These are phyloP conservation scores for Epirrhoe alternata DNA, from an alignment of 2,888 invertebrate species.

Conservation along the genomic window DNA sequence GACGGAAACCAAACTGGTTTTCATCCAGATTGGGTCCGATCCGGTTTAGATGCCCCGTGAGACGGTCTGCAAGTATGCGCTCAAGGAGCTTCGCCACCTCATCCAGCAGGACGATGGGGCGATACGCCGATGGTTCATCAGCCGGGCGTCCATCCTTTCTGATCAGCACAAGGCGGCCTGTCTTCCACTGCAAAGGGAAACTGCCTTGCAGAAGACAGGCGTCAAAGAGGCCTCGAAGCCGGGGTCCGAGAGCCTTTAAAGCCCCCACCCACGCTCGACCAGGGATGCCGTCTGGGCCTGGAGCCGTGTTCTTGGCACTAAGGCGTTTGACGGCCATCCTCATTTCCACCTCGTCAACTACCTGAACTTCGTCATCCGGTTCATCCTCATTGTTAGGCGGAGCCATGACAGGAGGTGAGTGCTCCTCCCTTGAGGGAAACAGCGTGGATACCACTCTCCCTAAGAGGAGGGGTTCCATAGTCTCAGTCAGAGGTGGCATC, in stretches of 20 bases:
- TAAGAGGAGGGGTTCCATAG: too few relatives aligned
- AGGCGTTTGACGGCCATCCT: background rate
- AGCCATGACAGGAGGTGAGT: too few relatives aligned
- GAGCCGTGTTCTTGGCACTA: background rate
- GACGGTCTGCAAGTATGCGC: background rate
- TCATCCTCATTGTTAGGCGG: too few relatives aligned
- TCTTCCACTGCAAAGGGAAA: background rate
- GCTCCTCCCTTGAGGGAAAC: too few relatives aligned
- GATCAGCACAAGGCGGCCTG: background rate
- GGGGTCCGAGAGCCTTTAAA: background rate
- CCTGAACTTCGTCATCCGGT: background rate
- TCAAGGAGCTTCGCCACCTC: background rate
- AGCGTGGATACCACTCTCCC: too few relatives aligned
- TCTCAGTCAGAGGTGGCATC: too few relatives aligned
- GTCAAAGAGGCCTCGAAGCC: background rate
- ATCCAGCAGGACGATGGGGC: background rate
- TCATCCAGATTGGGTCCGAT: slow-evolving; percentile 1
- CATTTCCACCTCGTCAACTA: background rate
- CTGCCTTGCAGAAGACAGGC: background rate
- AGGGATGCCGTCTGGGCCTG: background rate
- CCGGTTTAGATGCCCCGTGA: background rate
- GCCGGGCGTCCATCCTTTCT: background rate
- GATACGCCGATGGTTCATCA: background rate
- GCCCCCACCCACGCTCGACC: background rate
- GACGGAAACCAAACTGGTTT: slow-evolving; percentile 1